phyloP scores from a whole-genome alignment of 2,797 vertebrate species.

The Poecile montanus region DNA sequence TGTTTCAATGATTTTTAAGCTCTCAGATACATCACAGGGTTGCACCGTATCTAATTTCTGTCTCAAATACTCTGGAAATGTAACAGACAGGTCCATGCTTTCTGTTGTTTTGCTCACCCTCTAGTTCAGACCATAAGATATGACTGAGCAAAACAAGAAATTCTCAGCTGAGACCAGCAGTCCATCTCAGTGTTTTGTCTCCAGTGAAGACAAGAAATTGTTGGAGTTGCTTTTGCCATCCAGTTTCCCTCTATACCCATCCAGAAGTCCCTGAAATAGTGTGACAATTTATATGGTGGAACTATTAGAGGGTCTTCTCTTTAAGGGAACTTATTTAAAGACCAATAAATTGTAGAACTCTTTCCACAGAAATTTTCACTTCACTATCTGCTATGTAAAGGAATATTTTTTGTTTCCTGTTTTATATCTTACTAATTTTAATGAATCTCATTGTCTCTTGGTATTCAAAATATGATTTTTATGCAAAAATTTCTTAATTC shows the following conservation, averaged over 20 bases:
- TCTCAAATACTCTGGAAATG: background rate
- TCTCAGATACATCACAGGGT: background rate
- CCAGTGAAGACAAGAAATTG: background rate
- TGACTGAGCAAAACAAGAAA: background rate
- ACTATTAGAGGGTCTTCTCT: background rate
- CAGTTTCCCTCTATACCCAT: rapidly evolving
- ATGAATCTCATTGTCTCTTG: background rate
- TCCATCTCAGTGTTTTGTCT: background rate
- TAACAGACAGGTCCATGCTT: background rate
- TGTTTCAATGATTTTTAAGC: background rate
- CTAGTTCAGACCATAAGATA: background rate
- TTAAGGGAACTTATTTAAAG: background rate
- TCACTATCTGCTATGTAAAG: background rate
- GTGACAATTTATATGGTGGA: background rate
- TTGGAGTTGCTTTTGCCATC: background rate
- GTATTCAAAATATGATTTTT: background rate
- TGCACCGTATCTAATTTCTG: background rate
- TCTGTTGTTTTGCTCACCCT: background rate
- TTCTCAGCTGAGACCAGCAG: background rate
- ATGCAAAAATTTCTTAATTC: background rate
- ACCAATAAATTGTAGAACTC: background rate
- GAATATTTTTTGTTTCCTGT: background rate
- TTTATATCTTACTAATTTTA: background rate
- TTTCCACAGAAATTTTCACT: background rate
- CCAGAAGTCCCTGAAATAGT: background rate